Conservation (phyloP, 2,888 invertebrate genomes). For the Dione vanillae region DNA sequence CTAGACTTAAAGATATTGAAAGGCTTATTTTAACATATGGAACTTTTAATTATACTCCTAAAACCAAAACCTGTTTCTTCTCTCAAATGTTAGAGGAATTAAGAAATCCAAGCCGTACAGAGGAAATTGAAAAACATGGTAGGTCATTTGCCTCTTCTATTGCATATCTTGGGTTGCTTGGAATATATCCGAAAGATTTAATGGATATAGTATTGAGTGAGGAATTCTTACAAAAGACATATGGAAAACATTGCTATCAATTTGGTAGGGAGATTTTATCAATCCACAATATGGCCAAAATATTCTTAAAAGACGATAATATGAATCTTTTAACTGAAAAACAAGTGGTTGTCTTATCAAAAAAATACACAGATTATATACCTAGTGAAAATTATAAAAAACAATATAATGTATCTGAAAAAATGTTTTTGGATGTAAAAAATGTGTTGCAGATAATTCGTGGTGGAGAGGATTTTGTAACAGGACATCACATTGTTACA, state of each 20-base stretch:
- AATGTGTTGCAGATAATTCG: conserved; percentile 75
- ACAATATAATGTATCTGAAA: conserved; percentile 83
- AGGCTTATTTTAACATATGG: conserved; percentile 86
- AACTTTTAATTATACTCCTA: conserved; percentile 84
- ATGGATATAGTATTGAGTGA: conserved; percentile 82
- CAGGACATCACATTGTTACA: conserved; percentile 86
- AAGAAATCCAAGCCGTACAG: conserved; percentile 74
- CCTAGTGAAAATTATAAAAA: conserved; percentile 79
- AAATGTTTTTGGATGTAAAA: conserved; percentile 84
- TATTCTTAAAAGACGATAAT: conserved; percentile 84
- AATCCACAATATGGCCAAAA: conserved; percentile 85
- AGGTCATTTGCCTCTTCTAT: conserved; percentile 85
- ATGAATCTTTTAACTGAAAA: conserved; percentile 82
- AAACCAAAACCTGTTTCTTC: conserved; percentile 67
- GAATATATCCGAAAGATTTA: conserved; percentile 84
- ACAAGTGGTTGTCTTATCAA: conserved; percentile 79
- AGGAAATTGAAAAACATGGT: conserved; percentile 85
- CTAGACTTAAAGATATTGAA: conserved; percentile 90
- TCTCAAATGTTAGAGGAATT: conserved; percentile 78
- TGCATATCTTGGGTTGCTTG: conserved; percentile 84
- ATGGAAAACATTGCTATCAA: conserved; percentile 72
- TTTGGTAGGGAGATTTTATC: conserved; percentile 86
- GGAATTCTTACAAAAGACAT: conserved; percentile 83
- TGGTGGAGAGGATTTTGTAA: conserved; percentile 76
- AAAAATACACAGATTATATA: conserved; percentile 84